Evolutionary conservation across 2,888 invertebrate genomes (phyloP), one percentile per base, ranked within the genome.

Genomic region (Parnassius smintheus): DNA sequence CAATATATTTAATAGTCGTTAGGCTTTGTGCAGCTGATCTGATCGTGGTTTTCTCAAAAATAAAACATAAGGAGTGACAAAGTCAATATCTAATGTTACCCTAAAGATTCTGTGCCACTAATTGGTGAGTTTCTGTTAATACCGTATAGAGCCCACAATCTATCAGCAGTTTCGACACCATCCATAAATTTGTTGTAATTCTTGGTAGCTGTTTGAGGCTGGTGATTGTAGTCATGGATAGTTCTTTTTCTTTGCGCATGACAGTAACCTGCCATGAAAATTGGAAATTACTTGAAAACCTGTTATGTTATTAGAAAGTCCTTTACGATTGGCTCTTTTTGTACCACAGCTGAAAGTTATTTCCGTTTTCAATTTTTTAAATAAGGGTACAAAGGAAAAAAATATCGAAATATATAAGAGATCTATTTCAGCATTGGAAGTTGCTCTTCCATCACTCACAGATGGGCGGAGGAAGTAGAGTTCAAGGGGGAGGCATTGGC

Each of bases 111-210:
- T 75, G 65, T 76, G 72, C 77, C 77, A 78, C 76, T 76, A 79
- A 78, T 75, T 51, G 72, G 71, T 58, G 74, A 77, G 65, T 77
- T 80, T 59, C 75, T 70, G 64, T 74, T 74, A 52, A 77, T 66
- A 66, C 69, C 71, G 68, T 76, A 78, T 41, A 54, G 42, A 12
- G 75, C 73, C 71, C 75, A 76, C 66, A 75, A 68, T 65, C 74
- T 68, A 72, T 80, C 78, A 61, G 75, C 73, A 10, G 1, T 45
- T 4, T 48, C 48, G 11, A 8, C 48, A 4, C 42, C 42, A 42
- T 9, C 42, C 1, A 42, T 42, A 42, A 42, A 42, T 42, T 42
- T 42, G 9, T 42, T 48, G n/a, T 48, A 48, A 48, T 11, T 2
- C 12, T 11, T 48, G 48, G 12, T 12, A 48, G 48, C 48, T n/a